Base-by-base conservation (phyloP, 2,797 vertebrate species). In the Psittacula derbiana region DNA sequence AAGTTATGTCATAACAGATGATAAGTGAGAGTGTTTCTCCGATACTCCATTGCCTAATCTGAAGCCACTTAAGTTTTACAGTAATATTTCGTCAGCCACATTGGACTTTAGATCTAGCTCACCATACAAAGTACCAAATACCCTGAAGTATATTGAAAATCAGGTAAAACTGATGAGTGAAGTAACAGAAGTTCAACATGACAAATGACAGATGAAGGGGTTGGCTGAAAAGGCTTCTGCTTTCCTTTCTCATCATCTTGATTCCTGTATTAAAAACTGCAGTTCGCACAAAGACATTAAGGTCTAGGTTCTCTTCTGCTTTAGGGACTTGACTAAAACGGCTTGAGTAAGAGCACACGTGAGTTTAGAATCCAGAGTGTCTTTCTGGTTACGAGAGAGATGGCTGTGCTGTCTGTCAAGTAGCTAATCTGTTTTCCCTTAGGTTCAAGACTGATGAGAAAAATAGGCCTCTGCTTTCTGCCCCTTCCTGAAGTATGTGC, bases 21-120 rank as follows among this genome's bases (percentile, higher is more conserved):
- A 15, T 46, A n/a, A 79, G n/a, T 40, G 46, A 86, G 27, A 57
- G n/a, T 5, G 16, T 62, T 91, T 21, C 23, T 87, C 60, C 82
- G 70, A 80, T 30, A 43, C 13, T 61, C 15, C 21, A 20, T 11
- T 49, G 36, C 49, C 69, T 80, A 74, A 87, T 78, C 79, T 61
- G 53, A 91, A 91, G 61, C 46, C 62, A 57, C 46, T 80, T 70
- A 44, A 75, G 36, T 86, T 95, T 94, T 72, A 93, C 74, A 76
- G 55, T 55, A 79, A 80, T 72, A 62, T 70, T 88, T 92, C 61
- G 12, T 86, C 58, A 88, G 47, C 31, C 33, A 36, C 25, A 9
- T 5, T 92, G 93, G 80, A 86, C 76, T 94, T 94, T 44, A 69
- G 75, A 66, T 88, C 50, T 91, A 3, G 2, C 58, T 82, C 25